Evolutionary conservation across 2,888 invertebrate species (phyloP).

Genomic region (Drosophila anomalata): DNA sequence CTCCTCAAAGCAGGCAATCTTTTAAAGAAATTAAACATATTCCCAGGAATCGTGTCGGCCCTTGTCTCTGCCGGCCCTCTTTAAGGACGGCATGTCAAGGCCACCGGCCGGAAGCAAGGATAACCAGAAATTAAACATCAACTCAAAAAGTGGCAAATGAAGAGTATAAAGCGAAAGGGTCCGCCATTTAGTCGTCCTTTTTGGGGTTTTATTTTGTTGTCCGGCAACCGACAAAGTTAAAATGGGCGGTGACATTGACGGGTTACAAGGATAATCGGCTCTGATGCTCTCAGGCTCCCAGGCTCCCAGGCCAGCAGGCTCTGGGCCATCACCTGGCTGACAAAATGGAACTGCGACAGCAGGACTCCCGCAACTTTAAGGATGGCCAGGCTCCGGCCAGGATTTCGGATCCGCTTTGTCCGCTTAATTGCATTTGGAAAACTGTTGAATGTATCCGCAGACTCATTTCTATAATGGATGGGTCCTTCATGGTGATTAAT

Average conservation of each 20-base stretch:
- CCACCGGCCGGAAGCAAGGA: conserved; percentile 25
- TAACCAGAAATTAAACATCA: conserved; percentile 61
- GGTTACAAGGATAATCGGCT: conserved; percentile 29
- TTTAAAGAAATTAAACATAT: conserved; percentile 2
- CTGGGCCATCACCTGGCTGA: neutral
- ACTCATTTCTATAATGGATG: conserved; percentile 20
- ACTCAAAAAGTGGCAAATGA: conserved; percentile 63
- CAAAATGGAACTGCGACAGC: neutral
- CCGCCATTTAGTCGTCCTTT: conserved; percentile 8
- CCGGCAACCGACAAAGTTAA: conserved; percentile 6
- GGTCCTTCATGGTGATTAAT: conserved; percentile 36
- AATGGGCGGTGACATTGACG: conserved; percentile 16
- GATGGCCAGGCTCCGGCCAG: neutral
- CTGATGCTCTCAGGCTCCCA: neutral
- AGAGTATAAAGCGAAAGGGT: conserved; percentile 33
- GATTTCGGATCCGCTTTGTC: conserved; percentile 22
- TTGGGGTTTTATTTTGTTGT: conserved; percentile 1
- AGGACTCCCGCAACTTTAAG: neutral
- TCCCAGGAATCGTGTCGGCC: neutral
- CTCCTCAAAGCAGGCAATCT: neutral
- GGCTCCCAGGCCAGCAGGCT: neutral
- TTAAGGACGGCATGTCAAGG: conserved; percentile 6
- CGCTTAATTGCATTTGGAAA: conserved; percentile 37
- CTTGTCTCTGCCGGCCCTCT: neutral
- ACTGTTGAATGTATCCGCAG: conserved; percentile 29